A percentile compares a stretch with the other conserved stretches of the same genome.
These are phyloP conservation scores for Laothoe populi DNA, from an alignment of 2,888 invertebrate genomes.

Conservation along the genomic window DNA sequence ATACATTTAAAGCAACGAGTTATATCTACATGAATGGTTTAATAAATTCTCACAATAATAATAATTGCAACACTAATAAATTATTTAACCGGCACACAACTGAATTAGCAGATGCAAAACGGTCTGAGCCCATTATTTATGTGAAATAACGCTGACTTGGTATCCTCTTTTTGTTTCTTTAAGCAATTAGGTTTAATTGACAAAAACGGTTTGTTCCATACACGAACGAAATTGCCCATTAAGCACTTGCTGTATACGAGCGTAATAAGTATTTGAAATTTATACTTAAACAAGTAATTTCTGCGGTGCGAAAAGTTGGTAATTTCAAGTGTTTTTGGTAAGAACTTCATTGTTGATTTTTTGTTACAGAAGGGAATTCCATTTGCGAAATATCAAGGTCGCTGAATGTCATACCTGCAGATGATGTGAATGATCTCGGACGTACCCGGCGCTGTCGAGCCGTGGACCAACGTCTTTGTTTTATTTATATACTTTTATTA, in stretches of 20 bases:
- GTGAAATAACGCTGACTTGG: conserved; percentile 5
- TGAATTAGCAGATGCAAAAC: conserved; percentile 12
- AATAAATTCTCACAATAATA: conserved; percentile 15
- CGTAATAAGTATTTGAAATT: background rate
- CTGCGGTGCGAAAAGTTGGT: conserved; percentile 27
- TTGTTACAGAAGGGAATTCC: conserved; percentile 27
- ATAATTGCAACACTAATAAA: conserved; percentile 12
- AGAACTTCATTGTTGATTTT: conserved; percentile 26
- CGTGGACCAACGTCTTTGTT: background rate
- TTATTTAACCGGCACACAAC: conserved; percentile 5
- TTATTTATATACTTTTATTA: background rate
- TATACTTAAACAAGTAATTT: background rate
- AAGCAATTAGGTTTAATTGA: conserved; percentile 14
- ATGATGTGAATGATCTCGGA: conserved; percentile 10
- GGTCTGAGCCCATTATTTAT: background rate
- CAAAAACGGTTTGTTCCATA: conserved; percentile 5
- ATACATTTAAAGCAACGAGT: conserved; percentile 9
- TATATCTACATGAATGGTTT: conserved; percentile 5
- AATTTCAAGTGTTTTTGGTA: conserved; percentile 20
- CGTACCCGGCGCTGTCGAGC: background rate
- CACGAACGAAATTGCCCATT: conserved; percentile 3
- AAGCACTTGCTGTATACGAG: background rate
- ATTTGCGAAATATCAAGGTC: conserved; percentile 31
- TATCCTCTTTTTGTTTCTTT: conserved; percentile 12
- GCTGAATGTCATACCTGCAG: conserved; percentile 7